Conservation (phyloP, 2,888 invertebrate species). For the Drosophila niveifrons region DNA sequence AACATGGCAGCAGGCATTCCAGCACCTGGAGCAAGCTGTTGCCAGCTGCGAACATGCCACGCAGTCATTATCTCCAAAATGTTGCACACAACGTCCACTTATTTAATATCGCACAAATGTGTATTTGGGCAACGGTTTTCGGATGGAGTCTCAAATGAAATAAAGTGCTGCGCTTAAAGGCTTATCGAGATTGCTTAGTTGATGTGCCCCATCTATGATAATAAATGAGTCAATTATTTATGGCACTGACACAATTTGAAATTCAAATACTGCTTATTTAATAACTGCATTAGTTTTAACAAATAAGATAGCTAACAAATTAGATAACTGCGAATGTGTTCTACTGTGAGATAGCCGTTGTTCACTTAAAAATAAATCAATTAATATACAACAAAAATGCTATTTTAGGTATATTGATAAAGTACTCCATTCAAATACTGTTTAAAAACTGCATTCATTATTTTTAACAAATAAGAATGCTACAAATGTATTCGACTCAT, state of each 20-base stretch:
- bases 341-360: too few relatives aligned
- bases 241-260: neutral
- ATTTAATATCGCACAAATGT: slow-evolving; percentile 11
- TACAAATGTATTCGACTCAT: too few relatives aligned
- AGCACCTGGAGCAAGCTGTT: slow-evolving; percentile 32
- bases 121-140: neutral
- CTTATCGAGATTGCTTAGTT: neutral
- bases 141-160: neutral
- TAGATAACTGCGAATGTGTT: too few relatives aligned
- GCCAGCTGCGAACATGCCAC: slow-evolving; percentile 27
- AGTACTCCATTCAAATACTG: too few relatives aligned
- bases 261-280: too few relatives aligned
- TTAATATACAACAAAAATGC: too few relatives aligned
- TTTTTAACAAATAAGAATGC: too few relatives aligned
- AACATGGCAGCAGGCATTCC: slow-evolving; percentile 27
- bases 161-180: neutral
- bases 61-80: slow-evolving; percentile 11
- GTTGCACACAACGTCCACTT: neutral
- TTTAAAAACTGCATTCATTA: too few relatives aligned
- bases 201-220: neutral
- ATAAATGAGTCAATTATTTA: neutral
- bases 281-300: too few relatives aligned
- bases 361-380: too few relatives aligned
- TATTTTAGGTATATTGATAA: too few relatives aligned
- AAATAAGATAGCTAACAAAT: too few relatives aligned